Evolutionary conservation across 2,888 invertebrate genomes (phyloP), one percentile per base, ranked within the genome.

Genomic region (Nymphalis urticae): DNA sequence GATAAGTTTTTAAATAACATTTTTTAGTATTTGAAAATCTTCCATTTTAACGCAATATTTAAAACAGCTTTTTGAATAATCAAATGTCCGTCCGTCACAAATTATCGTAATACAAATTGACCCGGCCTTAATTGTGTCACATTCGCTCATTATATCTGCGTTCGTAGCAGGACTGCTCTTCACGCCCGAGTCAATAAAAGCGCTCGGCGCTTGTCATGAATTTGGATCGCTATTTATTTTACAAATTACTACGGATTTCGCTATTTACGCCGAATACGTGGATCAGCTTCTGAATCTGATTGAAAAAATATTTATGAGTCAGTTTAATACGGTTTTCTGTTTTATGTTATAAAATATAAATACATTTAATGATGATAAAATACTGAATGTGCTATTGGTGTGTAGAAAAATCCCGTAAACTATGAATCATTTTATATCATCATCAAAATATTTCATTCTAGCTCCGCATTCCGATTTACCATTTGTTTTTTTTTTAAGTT

Each of bases 71-170:
- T 56, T 56, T 7, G 9, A 51, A 32, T 32, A 32, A 32, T 56
- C 36, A 42, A 59, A 51, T 13, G 24, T 47, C 21, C 6, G 42
- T 59, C 54, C 24, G 32, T 32, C 36, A 53, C 62, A 21, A 58
- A 24, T 56, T 21, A 48, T 61, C 24, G 48, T 48, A 51, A 66
- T 64, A 60, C 58, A 58, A 68, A 67, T 69, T 71, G 67, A 67
- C 66, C 64, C 66, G 63, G 51, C 61, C 63, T 60, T 68, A 73
- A 73, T 73, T 71, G 64, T 62, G 56, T 65, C 64, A 66, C 67
- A 69, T 72, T 66, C 63, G 69, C 66, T 69, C 63, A 66, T 69
- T 67, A 66, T 59, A 54, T 69, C 69, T 62, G 64, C 66, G 69
- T 64, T 71, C 58, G 59, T 64, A 36, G 54, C 65, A 64, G 50